Conservation (phyloP, 2,113 vertebrate genomes). For the Podarcis cretensis region DNA sequence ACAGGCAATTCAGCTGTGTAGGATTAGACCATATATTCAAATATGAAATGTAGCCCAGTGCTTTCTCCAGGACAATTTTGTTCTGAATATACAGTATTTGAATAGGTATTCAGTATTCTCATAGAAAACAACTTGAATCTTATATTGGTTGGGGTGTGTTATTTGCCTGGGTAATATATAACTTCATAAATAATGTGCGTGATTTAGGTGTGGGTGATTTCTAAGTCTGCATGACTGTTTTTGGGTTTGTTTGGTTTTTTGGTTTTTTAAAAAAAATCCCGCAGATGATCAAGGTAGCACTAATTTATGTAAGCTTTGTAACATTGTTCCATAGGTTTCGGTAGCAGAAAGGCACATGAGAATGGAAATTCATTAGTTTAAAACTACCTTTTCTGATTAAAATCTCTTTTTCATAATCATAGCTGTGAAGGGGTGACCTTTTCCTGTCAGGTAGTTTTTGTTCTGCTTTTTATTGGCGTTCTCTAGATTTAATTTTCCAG, state of each 20-base stretch:
- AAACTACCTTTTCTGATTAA: slow-evolving; percentile 56
- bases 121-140: not conserved
- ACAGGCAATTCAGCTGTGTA: not conserved
- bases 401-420: slow-evolving; percentile 39
- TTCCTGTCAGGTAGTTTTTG: slow-evolving; percentile 51
- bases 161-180: not conserved
- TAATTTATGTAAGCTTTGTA: slow-evolving; percentile 52
- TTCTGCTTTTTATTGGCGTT: slow-evolving; percentile 61
- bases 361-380: slow-evolving; percentile 57
- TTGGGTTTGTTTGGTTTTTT: not conserved
- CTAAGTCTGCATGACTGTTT: not conserved
- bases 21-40: not conserved
- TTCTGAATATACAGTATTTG: too few species aligned
- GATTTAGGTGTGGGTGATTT: not conserved
- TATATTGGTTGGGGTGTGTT: not conserved
- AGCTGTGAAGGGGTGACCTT: slow-evolving; percentile 37
- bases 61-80: not conserved
- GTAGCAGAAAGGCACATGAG: slow-evolving; percentile 38
- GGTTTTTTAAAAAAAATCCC: slow-evolving; percentile 19
- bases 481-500: slow-evolving; percentile 62
- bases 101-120: not conserved
- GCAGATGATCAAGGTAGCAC: slow-evolving; percentile 16
- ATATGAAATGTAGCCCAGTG: too few species aligned
- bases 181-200: not conserved
- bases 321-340: slow-evolving; percentile 35